Evolutionary conservation across 2,888 invertebrate species (phyloP).

Genomic region (Platycheirus albimanus): DNA sequence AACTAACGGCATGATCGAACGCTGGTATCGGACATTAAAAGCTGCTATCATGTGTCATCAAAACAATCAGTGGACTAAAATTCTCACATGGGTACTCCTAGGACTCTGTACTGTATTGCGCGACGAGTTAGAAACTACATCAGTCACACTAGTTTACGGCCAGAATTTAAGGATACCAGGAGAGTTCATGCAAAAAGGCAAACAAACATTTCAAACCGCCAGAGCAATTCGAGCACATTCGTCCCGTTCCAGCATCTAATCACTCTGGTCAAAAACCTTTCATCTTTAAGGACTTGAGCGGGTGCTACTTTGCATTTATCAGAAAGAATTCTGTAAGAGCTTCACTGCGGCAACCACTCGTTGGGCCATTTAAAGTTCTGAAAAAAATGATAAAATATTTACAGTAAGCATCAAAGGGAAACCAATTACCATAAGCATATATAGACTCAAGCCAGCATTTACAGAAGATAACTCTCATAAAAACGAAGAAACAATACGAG

Average conservation of each 20-base stretch:
- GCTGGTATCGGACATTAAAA: not conserved
- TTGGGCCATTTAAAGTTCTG: not conserved
- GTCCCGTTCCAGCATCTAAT: not conserved
- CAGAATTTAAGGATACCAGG: not conserved
- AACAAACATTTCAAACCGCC: not conserved
- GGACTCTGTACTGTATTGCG: not conserved
- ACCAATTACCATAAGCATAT: not conserved
- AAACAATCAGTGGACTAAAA: not conserved
- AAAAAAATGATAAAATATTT: not conserved
- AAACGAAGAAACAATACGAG: too few species aligned
- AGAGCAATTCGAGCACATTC: not conserved
- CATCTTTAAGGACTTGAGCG: not conserved
- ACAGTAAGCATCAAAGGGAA: not conserved
- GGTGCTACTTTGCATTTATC: not conserved
- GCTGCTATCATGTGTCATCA: not conserved
- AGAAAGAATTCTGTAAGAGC: not conserved
- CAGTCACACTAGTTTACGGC: not conserved
- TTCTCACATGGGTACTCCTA: not conserved
- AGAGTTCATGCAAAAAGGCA: not conserved
- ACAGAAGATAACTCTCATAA: not conserved
- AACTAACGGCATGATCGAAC: not conserved
- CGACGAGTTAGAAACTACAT: not conserved
- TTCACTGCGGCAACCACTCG: not conserved
- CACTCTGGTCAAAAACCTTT: not conserved
- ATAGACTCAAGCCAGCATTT: not conserved